A percentile compares a stretch with the other conserved stretches of the same genome.
phyloP scores from a whole-genome alignment of 2,113 vertebrate species.

The Eurystomus gularis region DNA sequence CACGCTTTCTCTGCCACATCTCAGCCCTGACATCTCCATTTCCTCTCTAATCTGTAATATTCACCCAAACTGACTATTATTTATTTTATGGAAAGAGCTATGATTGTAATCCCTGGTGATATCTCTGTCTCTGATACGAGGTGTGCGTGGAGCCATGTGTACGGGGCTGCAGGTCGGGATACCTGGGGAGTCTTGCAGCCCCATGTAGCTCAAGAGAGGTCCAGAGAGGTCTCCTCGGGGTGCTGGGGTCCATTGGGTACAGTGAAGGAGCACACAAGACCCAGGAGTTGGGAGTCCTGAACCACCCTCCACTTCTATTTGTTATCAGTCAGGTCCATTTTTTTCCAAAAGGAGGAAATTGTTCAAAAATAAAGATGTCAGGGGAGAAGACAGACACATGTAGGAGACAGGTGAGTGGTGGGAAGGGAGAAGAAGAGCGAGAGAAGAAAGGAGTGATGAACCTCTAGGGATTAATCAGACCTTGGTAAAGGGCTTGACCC shows the following conservation, averaged over 20 bases:
- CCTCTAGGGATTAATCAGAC: neutral
- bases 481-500: neutral
- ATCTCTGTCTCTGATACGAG: neutral
- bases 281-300: neutral
- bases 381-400: neutral
- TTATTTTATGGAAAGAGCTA: neutral
- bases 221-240: rapidly evolving
- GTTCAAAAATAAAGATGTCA: neutral
- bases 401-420: neutral
- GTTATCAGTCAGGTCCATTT: neutral
- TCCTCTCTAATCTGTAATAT: neutral
- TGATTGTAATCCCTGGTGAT: neutral
- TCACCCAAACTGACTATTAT: neutral
- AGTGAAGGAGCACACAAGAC: neutral
- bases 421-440: neutral
- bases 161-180: rapidly evolving
- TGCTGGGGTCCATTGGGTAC: neutral
- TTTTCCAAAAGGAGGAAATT: neutral
- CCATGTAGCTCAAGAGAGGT: too few species aligned
- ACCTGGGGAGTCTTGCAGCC: rapidly evolving
- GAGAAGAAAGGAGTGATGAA: neutral
- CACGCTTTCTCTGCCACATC: neutral
- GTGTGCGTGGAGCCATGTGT: neutral
- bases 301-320: neutral
- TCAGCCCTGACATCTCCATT: neutral